A percentile compares a stretch with the other conserved stretches of the same genome.
phyloP scores from a whole-genome alignment of 2,797 vertebrate genomes.

The Heterohyrax brucei region DNA sequence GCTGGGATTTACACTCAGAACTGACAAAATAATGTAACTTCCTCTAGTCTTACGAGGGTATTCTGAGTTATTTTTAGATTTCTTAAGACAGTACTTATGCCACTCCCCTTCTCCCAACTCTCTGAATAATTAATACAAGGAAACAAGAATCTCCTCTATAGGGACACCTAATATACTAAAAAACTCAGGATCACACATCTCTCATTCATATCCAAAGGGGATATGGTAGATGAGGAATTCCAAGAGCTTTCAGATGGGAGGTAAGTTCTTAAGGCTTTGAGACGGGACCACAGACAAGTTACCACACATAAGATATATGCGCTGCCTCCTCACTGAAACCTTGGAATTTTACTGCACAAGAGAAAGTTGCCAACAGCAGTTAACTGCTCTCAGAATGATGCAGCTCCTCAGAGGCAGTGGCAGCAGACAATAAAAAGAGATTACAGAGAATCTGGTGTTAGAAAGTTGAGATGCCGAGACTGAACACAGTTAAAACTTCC shows the following conservation, averaged over 20 bases:
- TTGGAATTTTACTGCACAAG: neutral
- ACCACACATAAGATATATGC: neutral
- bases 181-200: neutral
- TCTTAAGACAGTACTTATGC: neutral
- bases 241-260: neutral
- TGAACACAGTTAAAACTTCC: neutral
- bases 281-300: neutral
- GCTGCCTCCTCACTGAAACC: neutral
- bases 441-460: neutral
- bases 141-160: neutral
- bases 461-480: neutral
- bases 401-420: neutral
- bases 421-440: neutral
- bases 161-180: neutral
- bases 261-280: neutral
- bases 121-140: neutral
- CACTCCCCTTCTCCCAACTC: neutral
- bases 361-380: neutral
- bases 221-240: neutral
- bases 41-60: neutral
- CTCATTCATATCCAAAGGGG: neutral
- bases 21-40: neutral
- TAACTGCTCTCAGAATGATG: neutral
- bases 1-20: slow-evolving; percentile 3
- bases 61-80: neutral